Base-by-base conservation (phyloP, 2,888 invertebrate species). In the Rhopalosiphum nymphaeae region DNA sequence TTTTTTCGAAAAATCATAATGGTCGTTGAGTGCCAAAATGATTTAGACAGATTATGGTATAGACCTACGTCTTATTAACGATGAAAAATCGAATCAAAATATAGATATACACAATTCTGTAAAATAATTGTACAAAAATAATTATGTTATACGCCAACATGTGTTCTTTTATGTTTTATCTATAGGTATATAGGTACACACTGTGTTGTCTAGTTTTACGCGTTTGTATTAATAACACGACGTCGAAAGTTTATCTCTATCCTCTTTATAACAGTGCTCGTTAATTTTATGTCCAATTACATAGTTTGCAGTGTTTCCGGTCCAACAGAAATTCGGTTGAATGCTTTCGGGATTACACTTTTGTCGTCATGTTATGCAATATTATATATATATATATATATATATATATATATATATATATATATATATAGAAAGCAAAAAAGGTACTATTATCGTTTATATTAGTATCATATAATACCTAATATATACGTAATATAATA, bases 221-320 rank as follows among this genome's bases (percentile, higher is more conserved):
- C 21, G 36, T 21, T 78, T 21, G 78, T 36, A 78, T 78, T 78
- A 78, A 36, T 78, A 78, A 78, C 78, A 21, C 9, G 67, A 7
- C 67, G 67, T n/a, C 7, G 78, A 42, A 78, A 78, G 21, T 78
- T 78, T 78, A 78, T 78, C 67, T 78, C 7, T 78, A 78, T 78
- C 36, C 21, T 78, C 78, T 78, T 36, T 21, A 78, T 78, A 78
- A 36, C 25, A 25, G 87, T 88, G 88, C 88, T 88, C 88, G 88
- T 88, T 88, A 88, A 53, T 36, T 88, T 88, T 88, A n/a, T 53
- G 88, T 53, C 49, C 88, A 36, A 88, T 53, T 53, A 49, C 88
- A 88, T 25, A n/a, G 78, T 78, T 53, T 21, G 36, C 78, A 25
- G 21, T 42, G 36, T 78, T 78, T 78, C 36, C 78, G 78, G 36